Base-by-base conservation (phyloP, 2,888 invertebrate species). In the Aphidius colemani region DNA sequence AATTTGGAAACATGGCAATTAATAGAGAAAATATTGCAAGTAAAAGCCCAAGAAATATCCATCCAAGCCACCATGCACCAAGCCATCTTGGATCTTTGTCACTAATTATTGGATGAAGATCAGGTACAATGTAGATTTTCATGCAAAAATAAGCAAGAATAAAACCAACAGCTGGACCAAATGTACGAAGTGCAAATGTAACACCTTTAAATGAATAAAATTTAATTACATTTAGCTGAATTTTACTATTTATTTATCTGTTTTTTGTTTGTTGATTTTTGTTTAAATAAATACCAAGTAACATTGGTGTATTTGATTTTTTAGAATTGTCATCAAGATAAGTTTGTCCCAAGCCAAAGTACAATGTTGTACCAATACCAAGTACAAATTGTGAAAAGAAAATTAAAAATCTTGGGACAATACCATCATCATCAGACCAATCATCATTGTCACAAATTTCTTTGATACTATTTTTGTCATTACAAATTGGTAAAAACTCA, bases 51-150 rank as follows among this genome's bases (percentile, higher is more conserved):
- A 87, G 80, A 44, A 87, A 82, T 39, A 86, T 84, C 87, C 87
- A 87, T 10, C 89, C 90, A n/a, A 90, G 81, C 91, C 91, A 91
- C 90, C 90, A 91, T 8, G 91, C 90, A 18, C 91, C 91, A 49
- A 88, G 78, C 90, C 90, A 91, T 69, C 90, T 83, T 3, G 90
- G 89, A 77, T 88, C 88, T 63, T 85, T 84, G 53, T 83, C 83
- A 53, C 84, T 84, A 44, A 89, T 88, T 7, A 88, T 75, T 1
- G 89, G 89, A 7, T 86, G 87, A 55, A 87, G 82, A 1, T 78
- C 81, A 0, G 88, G 88, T 74, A 88, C 87, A 61, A 89, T 88
- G 73, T 87, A 89, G 1, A 86, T 74, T 70, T 85, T 86, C 6
- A 88, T 75, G 7, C 85, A 85, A 9, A 78, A 77, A 59, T 82